These are phyloP conservation scores for Alloplasta piceator DNA, from an alignment of 2,888 invertebrate genomes.

Conservation along the genomic window DNA sequence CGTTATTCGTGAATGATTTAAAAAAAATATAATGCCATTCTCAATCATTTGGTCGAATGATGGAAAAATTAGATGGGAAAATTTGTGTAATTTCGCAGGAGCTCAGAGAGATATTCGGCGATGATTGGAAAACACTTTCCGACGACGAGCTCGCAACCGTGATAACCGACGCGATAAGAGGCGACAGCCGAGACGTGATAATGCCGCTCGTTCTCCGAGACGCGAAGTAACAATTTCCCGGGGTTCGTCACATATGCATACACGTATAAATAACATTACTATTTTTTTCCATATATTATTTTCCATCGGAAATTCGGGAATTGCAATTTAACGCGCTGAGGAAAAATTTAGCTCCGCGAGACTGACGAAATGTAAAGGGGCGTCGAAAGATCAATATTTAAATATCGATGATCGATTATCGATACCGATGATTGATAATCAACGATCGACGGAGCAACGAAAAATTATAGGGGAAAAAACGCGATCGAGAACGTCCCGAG, in stretches of 20 bases:
- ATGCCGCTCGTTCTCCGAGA: conserved; percentile 85
- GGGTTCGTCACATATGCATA: not conserved
- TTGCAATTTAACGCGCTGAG: not conserved
- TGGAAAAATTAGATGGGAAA: no score
- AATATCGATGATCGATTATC: conserved; percentile 6
- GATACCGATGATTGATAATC: conserved; percentile 12
- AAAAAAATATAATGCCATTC: no score
- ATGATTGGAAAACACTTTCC: conserved; percentile 85
- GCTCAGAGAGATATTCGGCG: conserved; percentile 85
- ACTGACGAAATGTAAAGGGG: not conserved
- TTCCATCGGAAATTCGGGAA: conserved; percentile 40
- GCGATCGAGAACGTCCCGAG: not conserved
- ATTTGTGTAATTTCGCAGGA: conserved; percentile 80
- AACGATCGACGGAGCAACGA: not conserved
- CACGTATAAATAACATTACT: no score
- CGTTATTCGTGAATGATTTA: not conserved
- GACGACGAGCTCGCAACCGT: conserved; percentile 85
- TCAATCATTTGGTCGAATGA: no score
- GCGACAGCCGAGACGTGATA: conserved; percentile 86
- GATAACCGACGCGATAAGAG: conserved; percentile 84
- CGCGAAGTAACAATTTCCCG: conserved; percentile 81
- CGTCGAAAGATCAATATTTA: conserved; percentile 5
- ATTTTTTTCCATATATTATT: conserved; percentile 23
- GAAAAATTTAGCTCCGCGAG: not conserved
- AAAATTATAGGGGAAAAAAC: not conserved